These are phyloP conservation scores for Chloroceryle aenea DNA, from an alignment of 2,113 vertebrate genomes.

Conservation along the genomic window DNA sequence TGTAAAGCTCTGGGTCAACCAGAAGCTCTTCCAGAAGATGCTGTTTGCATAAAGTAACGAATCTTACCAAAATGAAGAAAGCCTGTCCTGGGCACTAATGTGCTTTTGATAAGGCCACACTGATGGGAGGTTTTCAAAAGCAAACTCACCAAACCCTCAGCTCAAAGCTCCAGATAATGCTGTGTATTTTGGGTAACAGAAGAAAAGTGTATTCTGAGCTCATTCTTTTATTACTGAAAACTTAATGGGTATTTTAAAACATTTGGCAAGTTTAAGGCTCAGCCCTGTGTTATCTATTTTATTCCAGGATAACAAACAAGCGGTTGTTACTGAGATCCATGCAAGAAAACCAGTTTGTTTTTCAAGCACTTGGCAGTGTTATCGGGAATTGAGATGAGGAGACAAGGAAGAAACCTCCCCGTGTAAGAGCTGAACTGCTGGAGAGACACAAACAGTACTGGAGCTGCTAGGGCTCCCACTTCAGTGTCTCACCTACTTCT, in stretches of 20 bases:
- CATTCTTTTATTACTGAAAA: neutral
- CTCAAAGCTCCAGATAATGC: neutral
- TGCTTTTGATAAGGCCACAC: neutral
- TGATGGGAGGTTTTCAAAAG: neutral
- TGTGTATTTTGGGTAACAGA: neutral
- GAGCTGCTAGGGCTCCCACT: neutral
- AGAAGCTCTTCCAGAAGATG: neutral
- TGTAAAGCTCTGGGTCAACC: neutral
- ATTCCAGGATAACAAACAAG: neutral
- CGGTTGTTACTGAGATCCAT: neutral
- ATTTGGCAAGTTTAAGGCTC: neutral
- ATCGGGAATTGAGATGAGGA: neutral
- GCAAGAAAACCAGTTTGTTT: neutral
- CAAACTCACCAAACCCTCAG: neutral
- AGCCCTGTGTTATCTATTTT: neutral
- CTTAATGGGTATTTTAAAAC: neutral
- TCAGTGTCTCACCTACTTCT: neutral
- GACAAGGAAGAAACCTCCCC: neutral
- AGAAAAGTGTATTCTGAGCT: neutral
- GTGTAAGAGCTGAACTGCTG: neutral
- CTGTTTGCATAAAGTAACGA: neutral
- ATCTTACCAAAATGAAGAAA: neutral
- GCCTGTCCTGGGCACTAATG: neutral
- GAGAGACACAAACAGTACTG: rapidly evolving
- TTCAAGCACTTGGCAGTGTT: neutral